Evolutionary conservation across 1,140 invertebrate species (phyloP).

Genomic region (Aphis craccivora): DNA sequence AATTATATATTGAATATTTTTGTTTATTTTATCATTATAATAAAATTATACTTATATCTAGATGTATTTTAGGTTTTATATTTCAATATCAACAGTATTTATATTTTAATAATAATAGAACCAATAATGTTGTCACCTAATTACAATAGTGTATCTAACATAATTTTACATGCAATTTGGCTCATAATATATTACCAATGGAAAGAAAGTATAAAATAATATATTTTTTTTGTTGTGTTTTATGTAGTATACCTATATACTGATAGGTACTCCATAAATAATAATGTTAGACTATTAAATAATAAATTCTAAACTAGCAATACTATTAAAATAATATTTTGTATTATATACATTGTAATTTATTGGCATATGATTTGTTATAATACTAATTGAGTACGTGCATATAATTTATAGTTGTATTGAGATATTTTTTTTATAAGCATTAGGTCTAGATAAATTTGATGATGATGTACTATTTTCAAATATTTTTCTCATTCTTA

Average conservation of each 20-base stretch:
- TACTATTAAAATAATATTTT: not conserved
- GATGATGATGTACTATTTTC: not conserved
- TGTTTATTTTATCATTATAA: not conserved
- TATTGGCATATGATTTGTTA: not conserved
- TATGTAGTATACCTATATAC: not conserved
- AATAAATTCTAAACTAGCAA: not conserved
- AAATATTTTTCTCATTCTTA: not conserved
- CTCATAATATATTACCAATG: not conserved
- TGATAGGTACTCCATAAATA: not conserved
- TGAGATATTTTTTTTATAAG: not conserved
- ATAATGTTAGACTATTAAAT: not conserved
- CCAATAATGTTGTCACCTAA: not conserved
- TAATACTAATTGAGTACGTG: no score
- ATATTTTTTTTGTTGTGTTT: not conserved
- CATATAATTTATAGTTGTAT: not conserved
- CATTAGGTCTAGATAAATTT: not conserved
- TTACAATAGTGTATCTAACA: not conserved
- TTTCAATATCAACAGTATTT: not conserved
- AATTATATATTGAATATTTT: not conserved
- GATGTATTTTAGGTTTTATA: not conserved
- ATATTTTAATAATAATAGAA: constrained; percentile 17
- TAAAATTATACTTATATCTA: not conserved
- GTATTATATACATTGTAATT: not conserved
- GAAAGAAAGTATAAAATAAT: not conserved
- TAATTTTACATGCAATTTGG: not conserved